Evolutionary conservation across 2,113 vertebrate genomes (phyloP).

Genomic region (Oenanthe melanoleuca): DNA sequence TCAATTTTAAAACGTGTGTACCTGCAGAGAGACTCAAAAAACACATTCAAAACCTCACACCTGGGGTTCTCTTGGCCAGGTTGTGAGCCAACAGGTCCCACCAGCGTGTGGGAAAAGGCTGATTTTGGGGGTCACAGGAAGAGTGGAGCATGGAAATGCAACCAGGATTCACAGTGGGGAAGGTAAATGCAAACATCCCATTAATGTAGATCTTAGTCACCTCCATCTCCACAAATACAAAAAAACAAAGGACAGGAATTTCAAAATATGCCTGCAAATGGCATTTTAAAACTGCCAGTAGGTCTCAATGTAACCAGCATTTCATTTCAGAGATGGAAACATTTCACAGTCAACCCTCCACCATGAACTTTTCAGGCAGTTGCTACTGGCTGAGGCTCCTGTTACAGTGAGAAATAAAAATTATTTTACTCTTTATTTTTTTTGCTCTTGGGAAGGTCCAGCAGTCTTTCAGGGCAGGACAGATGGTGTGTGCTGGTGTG

Average conservation of each 20-base stretch:
- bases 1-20: neutral
- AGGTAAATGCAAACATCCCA: neutral
- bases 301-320: neutral
- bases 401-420: constrained; percentile 82
- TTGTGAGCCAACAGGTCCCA: neutral
- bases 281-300: neutral
- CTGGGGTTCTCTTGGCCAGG: neutral
- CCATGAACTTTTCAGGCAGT: neutral
- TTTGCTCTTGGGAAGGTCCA: neutral
- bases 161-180: neutral
- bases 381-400: constrained; percentile 66
- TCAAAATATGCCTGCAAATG: neutral
- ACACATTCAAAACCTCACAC: neutral
- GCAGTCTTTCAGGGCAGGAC: neutral
- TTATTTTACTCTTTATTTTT: constrained; percentile 49
- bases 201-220: neutral
- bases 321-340: neutral
- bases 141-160: neutral
- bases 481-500: neutral
- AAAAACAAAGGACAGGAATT: neutral
- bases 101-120: too few species aligned
- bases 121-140: neutral
- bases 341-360: constrained; percentile 12
- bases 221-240: neutral
- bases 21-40: neutral